phyloP scores from a whole-genome alignment of 37 sponge, comb jelly and placozoan genomes.

The Spongilla lacustris region DNA sequence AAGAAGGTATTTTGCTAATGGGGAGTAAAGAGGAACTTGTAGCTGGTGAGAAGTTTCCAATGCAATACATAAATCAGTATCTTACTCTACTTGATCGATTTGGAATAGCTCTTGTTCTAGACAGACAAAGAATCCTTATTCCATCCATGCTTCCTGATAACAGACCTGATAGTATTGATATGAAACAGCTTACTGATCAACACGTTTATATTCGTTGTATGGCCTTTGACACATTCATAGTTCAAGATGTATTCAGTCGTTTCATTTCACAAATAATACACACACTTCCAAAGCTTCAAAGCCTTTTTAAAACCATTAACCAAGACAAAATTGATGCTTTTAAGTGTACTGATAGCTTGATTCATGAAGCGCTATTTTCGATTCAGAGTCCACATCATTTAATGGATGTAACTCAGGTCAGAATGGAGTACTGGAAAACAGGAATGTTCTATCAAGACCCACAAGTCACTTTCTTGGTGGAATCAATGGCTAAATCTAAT shows the following conservation, averaged over 20 bases:
- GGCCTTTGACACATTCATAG: constrained; percentile 47
- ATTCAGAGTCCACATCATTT: neutral
- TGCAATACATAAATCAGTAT: constrained; percentile 56
- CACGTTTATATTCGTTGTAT: constrained; percentile 41
- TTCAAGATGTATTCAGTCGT: constrained; percentile 80
- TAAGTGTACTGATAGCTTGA: neutral
- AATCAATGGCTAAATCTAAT: neutral
- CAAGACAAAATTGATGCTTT: neutral
- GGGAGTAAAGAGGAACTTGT: neutral
- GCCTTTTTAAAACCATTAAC: neutral
- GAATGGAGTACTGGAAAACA: neutral
- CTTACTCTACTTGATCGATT: constrained; percentile 67
- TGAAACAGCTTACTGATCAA: neutral
- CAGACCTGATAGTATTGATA: constrained; percentile 24
- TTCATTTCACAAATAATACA: constrained; percentile 69
- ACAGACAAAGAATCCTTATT: constrained; percentile 43
- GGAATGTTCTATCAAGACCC: neutral
- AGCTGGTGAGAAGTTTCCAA: constrained; percentile 42
- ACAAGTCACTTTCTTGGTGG: neutral
- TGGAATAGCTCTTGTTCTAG: constrained; percentile 76
- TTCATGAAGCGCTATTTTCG: neutral
- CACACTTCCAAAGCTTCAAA: constrained; percentile 3
- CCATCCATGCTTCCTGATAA: constrained; percentile 71
- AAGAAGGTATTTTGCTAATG: constrained; percentile 65
- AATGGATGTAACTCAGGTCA: neutral